These are phyloP conservation scores for Spondyliosoma cantharus DNA, from an alignment of 2,797 vertebrate genomes.

Conservation along the genomic window DNA sequence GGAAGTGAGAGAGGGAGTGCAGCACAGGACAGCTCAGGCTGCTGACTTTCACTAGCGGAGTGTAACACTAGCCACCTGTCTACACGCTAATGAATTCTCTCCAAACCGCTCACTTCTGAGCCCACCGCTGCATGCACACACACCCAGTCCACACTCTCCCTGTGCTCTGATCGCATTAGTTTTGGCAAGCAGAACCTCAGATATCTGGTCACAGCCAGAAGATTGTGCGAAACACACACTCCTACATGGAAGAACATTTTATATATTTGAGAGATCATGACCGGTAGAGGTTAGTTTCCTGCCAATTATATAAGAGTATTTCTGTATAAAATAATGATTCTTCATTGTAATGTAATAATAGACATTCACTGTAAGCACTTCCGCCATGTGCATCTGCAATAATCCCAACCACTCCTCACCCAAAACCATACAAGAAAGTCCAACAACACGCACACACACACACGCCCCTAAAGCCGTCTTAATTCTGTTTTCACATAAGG, in stretches of 20 bases:
- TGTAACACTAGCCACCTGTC: constrained; percentile 86
- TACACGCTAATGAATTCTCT: constrained; percentile 86
- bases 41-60: constrained; percentile 80
- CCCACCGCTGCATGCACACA: constrained; percentile 38
- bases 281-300: neutral
- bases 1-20: constrained; percentile 46
- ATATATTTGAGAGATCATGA: neutral
- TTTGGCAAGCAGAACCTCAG: constrained; percentile 47
- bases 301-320: neutral
- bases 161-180: constrained; percentile 71
- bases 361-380: constrained; percentile 4
- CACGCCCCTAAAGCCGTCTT: constrained; percentile 25
- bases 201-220: constrained; percentile 38
- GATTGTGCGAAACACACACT: constrained; percentile 35
- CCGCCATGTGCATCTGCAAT: constrained; percentile 3
- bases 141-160: constrained; percentile 47
- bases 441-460: neutral
- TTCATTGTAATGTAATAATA: constrained; percentile 10
- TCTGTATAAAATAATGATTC: neutral
- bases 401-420: constrained; percentile 33
- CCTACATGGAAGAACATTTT: neutral
- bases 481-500: constrained; percentile 71
- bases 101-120: constrained; percentile 79
- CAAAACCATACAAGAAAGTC: neutral
- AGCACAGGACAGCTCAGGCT: constrained; percentile 69